phyloP scores from a whole-genome alignment of 2,113 vertebrate genomes.

The Syngnathoides biaculeatus region DNA sequence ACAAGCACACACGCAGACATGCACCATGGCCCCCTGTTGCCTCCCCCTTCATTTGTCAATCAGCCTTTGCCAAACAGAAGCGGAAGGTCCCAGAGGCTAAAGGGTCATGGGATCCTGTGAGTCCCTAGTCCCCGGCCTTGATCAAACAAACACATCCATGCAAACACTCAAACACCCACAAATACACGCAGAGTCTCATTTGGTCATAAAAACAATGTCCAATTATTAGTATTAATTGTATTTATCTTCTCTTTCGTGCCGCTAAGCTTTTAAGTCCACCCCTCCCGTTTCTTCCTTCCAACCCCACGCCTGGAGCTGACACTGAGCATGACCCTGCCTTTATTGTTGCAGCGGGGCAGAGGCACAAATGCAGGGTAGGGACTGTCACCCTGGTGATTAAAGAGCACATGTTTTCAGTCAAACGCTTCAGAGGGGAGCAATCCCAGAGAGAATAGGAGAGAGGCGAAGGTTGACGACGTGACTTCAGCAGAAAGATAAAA shows the following conservation, averaged over 20 bases:
- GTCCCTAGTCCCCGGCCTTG: slow-evolving; percentile 24
- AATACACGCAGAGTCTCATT: slow-evolving; percentile 13
- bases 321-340: slow-evolving; percentile 71
- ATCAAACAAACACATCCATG: slow-evolving; percentile 10
- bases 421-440: slow-evolving; percentile 55
- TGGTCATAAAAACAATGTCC: neutral
- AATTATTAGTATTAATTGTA: neutral
- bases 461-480: slow-evolving; percentile 7
- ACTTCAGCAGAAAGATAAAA: slow-evolving; percentile 30
- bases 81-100: slow-evolving; percentile 60
- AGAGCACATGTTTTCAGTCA: slow-evolving; percentile 72
- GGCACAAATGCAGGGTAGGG: slow-evolving; percentile 61
- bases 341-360: slow-evolving; percentile 65
- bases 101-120: slow-evolving; percentile 64
- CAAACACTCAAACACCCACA: slow-evolving; percentile 4
- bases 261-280: slow-evolving; percentile 19
- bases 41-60: slow-evolving; percentile 69
- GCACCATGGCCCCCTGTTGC: slow-evolving; percentile 44
- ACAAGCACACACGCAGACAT: slow-evolving; percentile 24
- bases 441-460: slow-evolving; percentile 31
- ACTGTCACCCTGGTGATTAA: slow-evolving; percentile 71
- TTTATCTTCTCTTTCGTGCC: slow-evolving; percentile 5
- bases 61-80: slow-evolving; percentile 75
- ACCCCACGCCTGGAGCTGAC: slow-evolving; percentile 60
- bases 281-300: slow-evolving; percentile 42